Evolutionary conservation across 2,113 vertebrate genomes (phyloP), one percentile per base, ranked within the genome.

Genomic region (Vicugna pacos): DNA sequence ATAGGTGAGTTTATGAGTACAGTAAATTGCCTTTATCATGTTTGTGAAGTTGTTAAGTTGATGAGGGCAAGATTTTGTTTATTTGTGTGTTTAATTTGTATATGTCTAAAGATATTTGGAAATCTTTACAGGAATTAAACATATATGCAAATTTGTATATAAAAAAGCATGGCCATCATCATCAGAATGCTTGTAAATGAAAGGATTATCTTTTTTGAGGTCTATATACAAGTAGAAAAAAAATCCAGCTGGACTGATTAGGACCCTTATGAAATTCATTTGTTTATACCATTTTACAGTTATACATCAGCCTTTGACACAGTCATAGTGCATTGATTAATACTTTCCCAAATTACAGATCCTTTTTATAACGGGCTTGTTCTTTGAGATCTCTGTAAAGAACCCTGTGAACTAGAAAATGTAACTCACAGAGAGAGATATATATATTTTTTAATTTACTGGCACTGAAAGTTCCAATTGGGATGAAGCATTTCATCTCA

Each of bases 81-180:
- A 76, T 85, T 87, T 81, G 50, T 76, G 56, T 97, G 90, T 95
- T 93, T 95, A 92, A 97, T 97, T 97, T 87, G 98, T 97, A 94
- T 97, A 76, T 92, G 96, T 98, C 82, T 98, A 97, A 97, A 98
- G 92, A 93, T 94, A 98, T 89, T 95, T 97, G 94, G 94, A 98
- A 98, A 95, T 96, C 95, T 98, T 98, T 97, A 94, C 89, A 97
- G 65, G 70, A 98, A 97, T 98, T 96, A 98, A 98, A 97, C 97
- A 98, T 98, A 98, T 98, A 98, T 98, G 98, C 98, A 98, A 98
- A 99, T 98, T 98, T 98, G 83, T 98, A 97, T 98, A 98, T 97
- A 98, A 98, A 98, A 97, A 86, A 97, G 98, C 98, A 98, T 98
- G 98, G 96, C 95, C 97, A 96, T 96, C 97, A 98, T 98, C 98